Base-by-base conservation (phyloP, 2,888 invertebrate genomes). In the Agrotis clavis region DNA sequence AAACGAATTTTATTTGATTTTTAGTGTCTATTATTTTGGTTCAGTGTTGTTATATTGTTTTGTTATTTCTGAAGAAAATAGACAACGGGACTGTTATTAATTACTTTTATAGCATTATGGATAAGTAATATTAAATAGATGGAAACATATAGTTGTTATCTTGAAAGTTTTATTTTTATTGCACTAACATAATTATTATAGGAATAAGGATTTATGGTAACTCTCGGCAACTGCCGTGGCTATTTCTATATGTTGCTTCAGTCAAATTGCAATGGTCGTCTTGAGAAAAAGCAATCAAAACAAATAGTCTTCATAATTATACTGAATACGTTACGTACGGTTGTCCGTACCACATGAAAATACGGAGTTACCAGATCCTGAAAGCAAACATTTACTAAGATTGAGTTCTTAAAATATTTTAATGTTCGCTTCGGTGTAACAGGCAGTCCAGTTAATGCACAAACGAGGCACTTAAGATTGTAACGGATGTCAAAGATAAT, bases 401-500 rank as follows among this genome's bases (percentile, higher is more conserved):
- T 35, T 35, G 41, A 45, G 18, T 59, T 35, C 21, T 18, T 35
- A 65, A 69, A 68, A 18, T 35, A 25, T 4, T 48, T 13, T 19
- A 51, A 50, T 13, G 21, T 53, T 56, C 69, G 62, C 19, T 69
- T 79, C 89, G 90, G 93, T 94, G 92, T 93, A 64, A 92, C 21
- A 86, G 67, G 13, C 69, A 68, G 71, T 73, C 87, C 68, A 71
- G 71, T 81, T 89, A 90, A 91, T 90, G 88, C 89, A 90, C 86
- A 87, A 89, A 89, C 88, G 88, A 89, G 87, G 90, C 90, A 92
- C 90, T 90, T 88, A 88, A 90, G 89, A 90, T 91, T 90, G 90
- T 91, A 88, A 90, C 90, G 88, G 91, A 91, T 91, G 90, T 89
- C 85, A 87, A 87, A 87, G 87, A 88, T 90, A 90, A 89, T 90